Evolutionary conservation across 2,797 vertebrate species (phyloP).

Genomic region (Iguana delicatissima): DNA sequence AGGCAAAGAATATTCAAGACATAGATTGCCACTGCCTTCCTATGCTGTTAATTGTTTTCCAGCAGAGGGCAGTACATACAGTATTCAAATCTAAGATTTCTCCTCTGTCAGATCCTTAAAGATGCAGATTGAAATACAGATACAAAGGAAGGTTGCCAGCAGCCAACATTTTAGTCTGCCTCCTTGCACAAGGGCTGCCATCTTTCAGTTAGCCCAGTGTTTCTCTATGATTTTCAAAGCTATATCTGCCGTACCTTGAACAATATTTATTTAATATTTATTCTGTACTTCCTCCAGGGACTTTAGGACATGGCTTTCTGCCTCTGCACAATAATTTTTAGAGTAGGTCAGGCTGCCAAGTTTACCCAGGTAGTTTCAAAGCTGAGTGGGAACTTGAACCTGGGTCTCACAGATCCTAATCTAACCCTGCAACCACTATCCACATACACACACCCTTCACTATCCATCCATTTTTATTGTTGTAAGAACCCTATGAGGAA

Average conservation of each 20-base stretch:
- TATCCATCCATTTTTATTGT: neutral
- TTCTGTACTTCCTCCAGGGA: neutral
- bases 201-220: neutral
- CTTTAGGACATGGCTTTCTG: neutral
- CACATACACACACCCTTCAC: neutral
- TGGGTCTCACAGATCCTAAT: neutral
- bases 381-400: neutral
- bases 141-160: neutral
- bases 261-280: neutral
- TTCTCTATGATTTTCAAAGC: neutral
- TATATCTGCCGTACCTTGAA: neutral
- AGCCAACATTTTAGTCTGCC: neutral
- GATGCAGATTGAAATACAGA: too few relatives aligned
- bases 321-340: neutral
- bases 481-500: neutral
- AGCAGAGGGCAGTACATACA: conserved; percentile 20
- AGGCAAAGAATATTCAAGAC: too few relatives aligned
- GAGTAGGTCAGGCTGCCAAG: too few relatives aligned
- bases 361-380: too few relatives aligned
- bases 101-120: neutral
- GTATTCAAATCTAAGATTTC: neutral
- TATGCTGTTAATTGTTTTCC: neutral
- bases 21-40: too few relatives aligned
- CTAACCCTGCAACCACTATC: neutral
- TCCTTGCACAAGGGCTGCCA: neutral